These are phyloP conservation scores for Arvicanthis niloticus DNA, from an alignment of 2,113 vertebrate species.

Conservation along the genomic window DNA sequence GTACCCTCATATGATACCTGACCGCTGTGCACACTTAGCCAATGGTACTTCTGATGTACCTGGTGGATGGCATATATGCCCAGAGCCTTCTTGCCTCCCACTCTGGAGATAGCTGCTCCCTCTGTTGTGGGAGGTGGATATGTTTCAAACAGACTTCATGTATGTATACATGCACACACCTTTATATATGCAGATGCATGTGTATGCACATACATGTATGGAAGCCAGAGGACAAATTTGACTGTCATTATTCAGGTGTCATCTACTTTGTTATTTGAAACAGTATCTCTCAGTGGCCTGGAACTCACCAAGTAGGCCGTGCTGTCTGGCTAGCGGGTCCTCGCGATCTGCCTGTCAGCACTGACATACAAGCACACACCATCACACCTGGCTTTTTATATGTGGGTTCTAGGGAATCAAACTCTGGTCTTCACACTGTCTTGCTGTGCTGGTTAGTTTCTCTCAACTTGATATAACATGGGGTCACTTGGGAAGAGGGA, in stretches of 20 bases:
- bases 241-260: too few species aligned
- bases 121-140: accelerated
- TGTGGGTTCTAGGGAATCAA: neutral
- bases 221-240: neutral
- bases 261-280: too few species aligned
- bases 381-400: too few species aligned
- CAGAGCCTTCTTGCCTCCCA: neutral
- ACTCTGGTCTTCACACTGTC: neutral
- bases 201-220: neutral
- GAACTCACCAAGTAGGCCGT: too few species aligned
- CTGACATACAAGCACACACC: too few species aligned
- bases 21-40: neutral
- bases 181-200: neutral
- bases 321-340: too few species aligned
- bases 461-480: neutral
- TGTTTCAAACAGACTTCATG: neutral
- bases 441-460: neutral
- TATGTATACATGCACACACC: neutral
- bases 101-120: neutral
- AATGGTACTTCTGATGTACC: neutral
- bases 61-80: neutral
- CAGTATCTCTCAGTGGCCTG: too few species aligned
- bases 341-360: too few species aligned
- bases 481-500: neutral
- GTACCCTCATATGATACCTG: neutral